phyloP scores from a whole-genome alignment of 2,888 invertebrate genomes.

The Adelognathus sp. region DNA sequence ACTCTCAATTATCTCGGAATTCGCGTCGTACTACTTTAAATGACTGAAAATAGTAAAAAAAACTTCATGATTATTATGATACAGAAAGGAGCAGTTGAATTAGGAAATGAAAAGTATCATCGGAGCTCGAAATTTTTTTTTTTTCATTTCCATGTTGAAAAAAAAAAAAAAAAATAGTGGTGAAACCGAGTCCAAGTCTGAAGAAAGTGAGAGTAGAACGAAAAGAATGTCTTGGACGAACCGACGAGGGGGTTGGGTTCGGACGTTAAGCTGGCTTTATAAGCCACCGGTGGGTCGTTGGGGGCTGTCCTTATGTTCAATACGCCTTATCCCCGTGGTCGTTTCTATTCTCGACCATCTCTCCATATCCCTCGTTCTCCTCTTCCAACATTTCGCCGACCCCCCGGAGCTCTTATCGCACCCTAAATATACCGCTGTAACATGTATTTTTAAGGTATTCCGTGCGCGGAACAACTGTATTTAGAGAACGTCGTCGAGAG shows the following conservation, averaged over 20 bases:
- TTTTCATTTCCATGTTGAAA: too few relatives aligned
- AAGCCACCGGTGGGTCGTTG: constrained; percentile 66
- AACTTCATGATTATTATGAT: too few relatives aligned
- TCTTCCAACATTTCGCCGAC: constrained; percentile 22
- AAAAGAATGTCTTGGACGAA: constrained; percentile 16
- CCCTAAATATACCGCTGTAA: constrained; percentile 66
- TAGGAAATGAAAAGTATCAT: too few relatives aligned
- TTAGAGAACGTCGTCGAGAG: too few relatives aligned
- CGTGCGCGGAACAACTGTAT: constrained; percentile 60
- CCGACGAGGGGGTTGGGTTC: constrained; percentile 40
- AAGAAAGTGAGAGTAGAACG: constrained; percentile 10
- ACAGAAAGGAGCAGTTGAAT: too few relatives aligned
- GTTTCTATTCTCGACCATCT: constrained; percentile 36
- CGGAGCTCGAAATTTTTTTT: too few relatives aligned
- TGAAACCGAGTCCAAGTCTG: too few relatives aligned
- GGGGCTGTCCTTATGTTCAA: constrained; percentile 65
- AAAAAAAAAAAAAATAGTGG: too few relatives aligned
- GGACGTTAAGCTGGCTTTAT: constrained; percentile 70
- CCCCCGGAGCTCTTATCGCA: constrained; percentile 55
- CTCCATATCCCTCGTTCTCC: constrained; percentile 33
- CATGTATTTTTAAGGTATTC: constrained; percentile 73
- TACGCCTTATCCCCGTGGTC: constrained; percentile 62
- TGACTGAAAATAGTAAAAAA: too few relatives aligned
- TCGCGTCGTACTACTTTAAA: too few relatives aligned
- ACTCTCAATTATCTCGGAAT: too few relatives aligned